Percentiles rank a stretch among this genome's conserved stretches.
Conservation (phyloP, 1,140 invertebrate species). For the Neodiprion virginianus region DNA sequence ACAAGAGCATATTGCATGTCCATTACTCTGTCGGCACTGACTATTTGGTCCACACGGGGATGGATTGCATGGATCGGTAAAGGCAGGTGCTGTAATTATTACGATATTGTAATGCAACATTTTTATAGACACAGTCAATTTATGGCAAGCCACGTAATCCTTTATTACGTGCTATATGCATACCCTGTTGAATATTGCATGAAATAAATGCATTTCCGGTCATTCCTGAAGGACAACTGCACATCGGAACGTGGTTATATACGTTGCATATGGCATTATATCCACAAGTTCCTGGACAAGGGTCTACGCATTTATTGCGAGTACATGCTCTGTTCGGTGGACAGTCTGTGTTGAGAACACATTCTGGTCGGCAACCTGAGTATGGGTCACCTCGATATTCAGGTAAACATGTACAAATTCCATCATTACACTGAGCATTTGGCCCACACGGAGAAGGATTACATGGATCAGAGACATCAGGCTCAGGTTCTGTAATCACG, state of each 20-base stretch:
- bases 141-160: slow-evolving; percentile 24
- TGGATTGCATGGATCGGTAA: slow-evolving; percentile 66
- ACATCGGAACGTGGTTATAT: slow-evolving; percentile 62
- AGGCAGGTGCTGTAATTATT: slow-evolving; percentile 36
- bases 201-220: slow-evolving; percentile 63
- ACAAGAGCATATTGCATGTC: slow-evolving; percentile 66
- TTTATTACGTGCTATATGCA: slow-evolving; percentile 43
- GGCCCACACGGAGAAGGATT: slow-evolving; percentile 56
- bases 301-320: slow-evolving; percentile 63
- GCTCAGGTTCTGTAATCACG: slow-evolving; percentile 43
- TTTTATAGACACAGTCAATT: slow-evolving; percentile 37
- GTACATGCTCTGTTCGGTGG: slow-evolving; percentile 59
- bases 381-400: slow-evolving; percentile 63
- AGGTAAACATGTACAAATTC: slow-evolving; percentile 55
- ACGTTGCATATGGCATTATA: slow-evolving; percentile 62
- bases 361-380: slow-evolving; percentile 57
- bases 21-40: slow-evolving; percentile 65
- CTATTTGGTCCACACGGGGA: slow-evolving; percentile 78
- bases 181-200: slow-evolving; percentile 52
- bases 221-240: slow-evolving; percentile 61
- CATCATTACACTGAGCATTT: slow-evolving; percentile 56
- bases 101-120: slow-evolving; percentile 41
- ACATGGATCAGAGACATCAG: slow-evolving; percentile 42
- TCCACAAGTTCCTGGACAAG: slow-evolving; percentile 65
- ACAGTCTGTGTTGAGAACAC: slow-evolving; percentile 63